Evolutionary conservation across 2,113 vertebrate genomes (phyloP).

Genomic region (Lepidothrix coronata): DNA sequence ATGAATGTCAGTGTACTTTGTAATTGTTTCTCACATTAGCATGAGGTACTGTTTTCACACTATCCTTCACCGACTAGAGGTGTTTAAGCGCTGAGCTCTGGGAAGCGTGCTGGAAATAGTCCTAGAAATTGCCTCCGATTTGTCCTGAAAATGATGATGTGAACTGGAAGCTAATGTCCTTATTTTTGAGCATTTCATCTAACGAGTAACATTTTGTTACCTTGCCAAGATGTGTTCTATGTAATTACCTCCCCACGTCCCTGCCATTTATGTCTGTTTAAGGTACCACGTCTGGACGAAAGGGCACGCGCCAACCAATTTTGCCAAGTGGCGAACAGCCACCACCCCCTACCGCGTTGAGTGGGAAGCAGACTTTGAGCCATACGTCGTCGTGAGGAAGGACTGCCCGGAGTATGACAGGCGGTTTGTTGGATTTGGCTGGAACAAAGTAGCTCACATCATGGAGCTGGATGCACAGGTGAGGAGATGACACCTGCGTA

Average conservation of each 20-base stretch:
- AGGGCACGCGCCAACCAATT: conserved; percentile 97
- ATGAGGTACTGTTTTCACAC: conserved; percentile 20
- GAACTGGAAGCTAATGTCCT: conserved; percentile 12
- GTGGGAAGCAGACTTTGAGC: conserved; percentile 98
- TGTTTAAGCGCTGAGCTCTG: not conserved
- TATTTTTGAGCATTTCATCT: not conserved
- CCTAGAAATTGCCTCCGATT: not conserved
- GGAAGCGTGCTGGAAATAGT: not conserved
- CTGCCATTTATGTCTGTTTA: conserved; percentile 2
- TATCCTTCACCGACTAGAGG: not conserved
- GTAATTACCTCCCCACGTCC: not conserved
- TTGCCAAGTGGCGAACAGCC: conserved; percentile 97
- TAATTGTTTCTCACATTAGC: conserved; percentile 36
- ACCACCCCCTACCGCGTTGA: conserved; percentile 95
- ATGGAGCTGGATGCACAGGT: conserved; percentile 99
- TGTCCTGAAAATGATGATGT: not conserved
- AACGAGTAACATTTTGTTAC: not conserved
- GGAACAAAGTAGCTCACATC: conserved; percentile 99
- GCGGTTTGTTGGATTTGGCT: conserved; percentile 96
- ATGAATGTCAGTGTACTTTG: conserved; percentile 5
- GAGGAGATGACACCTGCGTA: not conserved
- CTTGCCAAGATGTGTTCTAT: not conserved
- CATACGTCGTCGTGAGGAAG: conserved; percentile 92
- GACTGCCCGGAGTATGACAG: conserved; percentile 96
- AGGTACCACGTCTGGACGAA: conserved; percentile 99